Conservation (phyloP, 2,797 vertebrate species). For the Sarcophilus harrisii region DNA sequence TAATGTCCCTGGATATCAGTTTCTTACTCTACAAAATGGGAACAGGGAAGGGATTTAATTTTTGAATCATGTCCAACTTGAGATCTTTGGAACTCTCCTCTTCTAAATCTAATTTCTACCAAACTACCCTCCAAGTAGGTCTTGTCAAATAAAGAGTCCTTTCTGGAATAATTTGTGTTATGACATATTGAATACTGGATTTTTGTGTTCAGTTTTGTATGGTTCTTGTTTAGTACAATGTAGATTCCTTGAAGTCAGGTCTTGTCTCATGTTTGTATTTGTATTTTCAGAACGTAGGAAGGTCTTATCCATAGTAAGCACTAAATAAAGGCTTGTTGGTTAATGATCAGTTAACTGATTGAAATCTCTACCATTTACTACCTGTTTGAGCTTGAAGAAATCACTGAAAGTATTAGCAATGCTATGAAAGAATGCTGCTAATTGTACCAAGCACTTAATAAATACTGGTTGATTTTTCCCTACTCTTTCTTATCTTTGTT, state of each 20-base stretch:
- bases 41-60: no score
- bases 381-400: background rate
- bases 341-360: background rate
- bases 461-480: background rate
- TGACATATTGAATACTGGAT: background rate
- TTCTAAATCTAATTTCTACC: no score
- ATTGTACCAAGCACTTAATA: background rate
- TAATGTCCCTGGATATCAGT: no score
- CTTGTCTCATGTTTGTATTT: background rate
- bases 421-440: background rate
- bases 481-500: background rate
- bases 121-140: no score
- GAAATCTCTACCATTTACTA: background rate
- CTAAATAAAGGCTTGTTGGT: background rate
- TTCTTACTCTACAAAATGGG: no score
- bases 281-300: background rate
- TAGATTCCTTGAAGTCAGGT: background rate
- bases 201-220: background rate
- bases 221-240: background rate
- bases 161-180: no score
- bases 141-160: no score
- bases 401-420: background rate
- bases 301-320: background rate
- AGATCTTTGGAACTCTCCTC: no score
- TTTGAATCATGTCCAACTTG: no score